Conservation (phyloP, 2,113 vertebrate species). For the Galeopterus variegatus region DNA sequence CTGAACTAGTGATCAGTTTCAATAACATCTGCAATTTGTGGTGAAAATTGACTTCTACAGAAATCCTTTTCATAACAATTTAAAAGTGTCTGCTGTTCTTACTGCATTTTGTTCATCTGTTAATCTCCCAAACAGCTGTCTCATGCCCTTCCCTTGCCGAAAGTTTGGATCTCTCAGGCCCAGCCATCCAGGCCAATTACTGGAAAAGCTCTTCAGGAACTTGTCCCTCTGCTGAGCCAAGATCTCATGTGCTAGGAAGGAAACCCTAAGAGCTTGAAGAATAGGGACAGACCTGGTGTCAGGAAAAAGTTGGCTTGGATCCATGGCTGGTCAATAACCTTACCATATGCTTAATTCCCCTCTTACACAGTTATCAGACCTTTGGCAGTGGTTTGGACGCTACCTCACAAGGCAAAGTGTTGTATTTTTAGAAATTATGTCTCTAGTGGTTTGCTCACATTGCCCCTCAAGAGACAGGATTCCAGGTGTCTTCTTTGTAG, state of each 20-base stretch:
- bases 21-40: conserved; percentile 60
- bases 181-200: background rate
- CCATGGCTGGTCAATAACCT: background rate
- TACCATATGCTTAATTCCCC: background rate
- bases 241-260: background rate
- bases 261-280: conserved; percentile 13
- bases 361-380: background rate
- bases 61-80: conserved; percentile 35
- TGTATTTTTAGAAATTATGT: conserved; percentile 17
- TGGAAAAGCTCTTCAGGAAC: background rate
- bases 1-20: conserved; percentile 42
- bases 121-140: background rate
- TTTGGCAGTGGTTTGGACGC: conserved; percentile 32
- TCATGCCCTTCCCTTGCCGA: conserved; percentile 20
- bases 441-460: background rate
- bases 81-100: conserved; percentile 15
- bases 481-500: background rate
- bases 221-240: conserved; percentile 19
- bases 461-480: background rate
- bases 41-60: conserved; percentile 59
- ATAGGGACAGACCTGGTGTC: background rate
- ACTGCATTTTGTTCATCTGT: background rate
- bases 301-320: background rate
- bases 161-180: background rate
- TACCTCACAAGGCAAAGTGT: conserved; percentile 56